Conservation (phyloP, 2,888 invertebrate genomes). For the Dasypogon diadema region DNA sequence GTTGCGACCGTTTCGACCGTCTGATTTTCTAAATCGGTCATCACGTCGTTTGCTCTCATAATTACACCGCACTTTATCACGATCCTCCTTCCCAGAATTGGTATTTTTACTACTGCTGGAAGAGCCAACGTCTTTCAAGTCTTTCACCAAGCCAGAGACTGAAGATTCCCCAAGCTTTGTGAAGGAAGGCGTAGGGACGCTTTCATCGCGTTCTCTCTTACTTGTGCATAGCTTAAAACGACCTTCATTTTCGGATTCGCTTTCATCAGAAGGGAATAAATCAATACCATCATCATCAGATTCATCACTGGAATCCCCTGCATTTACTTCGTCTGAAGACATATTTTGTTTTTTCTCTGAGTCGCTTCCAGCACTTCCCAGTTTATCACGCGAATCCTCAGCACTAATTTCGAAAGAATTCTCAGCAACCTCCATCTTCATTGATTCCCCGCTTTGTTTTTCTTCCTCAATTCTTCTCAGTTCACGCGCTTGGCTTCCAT, state of each 20-base stretch:
- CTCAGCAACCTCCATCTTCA: not conserved
- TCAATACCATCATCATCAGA: constrained; percentile 58
- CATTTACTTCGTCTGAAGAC: constrained; percentile 53
- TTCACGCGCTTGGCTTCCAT: not conserved
- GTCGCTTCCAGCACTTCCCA: constrained; percentile 13
- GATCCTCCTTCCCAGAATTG: constrained; percentile 21
- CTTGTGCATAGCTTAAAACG: constrained; percentile 57
- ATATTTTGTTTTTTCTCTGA: constrained; percentile 40
- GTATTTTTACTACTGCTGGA: constrained; percentile 18
- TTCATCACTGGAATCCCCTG: constrained; percentile 54
- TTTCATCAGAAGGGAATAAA: constrained; percentile 59
- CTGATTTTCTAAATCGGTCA: constrained; percentile 36
- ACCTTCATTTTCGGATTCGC: constrained; percentile 59
- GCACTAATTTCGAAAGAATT: not conserved
- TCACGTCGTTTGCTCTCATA: constrained; percentile 45
- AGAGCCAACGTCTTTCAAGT: constrained; percentile 55
- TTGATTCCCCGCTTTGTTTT: not conserved
- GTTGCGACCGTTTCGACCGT: constrained; percentile 35
- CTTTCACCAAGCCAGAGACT: constrained; percentile 50
- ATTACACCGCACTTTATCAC: constrained; percentile 30
- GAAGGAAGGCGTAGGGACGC: constrained; percentile 56
- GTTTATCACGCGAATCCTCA: not conserved
- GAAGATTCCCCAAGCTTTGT: constrained; percentile 56
- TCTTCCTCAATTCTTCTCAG: not conserved
- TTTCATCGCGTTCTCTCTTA: constrained; percentile 54